phyloP scores from a whole-genome alignment of 2,113 vertebrate species.

The Collichthys lucidus region DNA sequence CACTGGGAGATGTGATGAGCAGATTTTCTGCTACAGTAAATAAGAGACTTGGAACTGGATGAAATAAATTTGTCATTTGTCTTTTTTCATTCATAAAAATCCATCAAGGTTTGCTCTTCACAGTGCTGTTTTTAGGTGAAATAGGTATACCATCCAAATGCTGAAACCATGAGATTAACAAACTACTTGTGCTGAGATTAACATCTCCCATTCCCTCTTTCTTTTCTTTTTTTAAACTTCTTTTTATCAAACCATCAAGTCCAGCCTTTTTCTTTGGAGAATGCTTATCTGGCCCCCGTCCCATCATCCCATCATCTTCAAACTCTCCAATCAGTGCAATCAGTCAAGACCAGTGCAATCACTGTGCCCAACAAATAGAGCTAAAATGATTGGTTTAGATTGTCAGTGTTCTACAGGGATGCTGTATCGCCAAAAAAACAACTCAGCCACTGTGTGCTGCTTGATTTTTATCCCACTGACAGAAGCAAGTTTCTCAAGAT shows the following conservation, averaged over 20 bases:
- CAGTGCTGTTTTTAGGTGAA: not conserved
- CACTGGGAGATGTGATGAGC: not conserved
- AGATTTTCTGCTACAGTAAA: conserved; percentile 1
- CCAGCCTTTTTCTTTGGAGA: conserved; percentile 14
- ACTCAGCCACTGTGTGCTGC: not conserved
- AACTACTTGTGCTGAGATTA: conserved; percentile 26
- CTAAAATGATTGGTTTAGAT: conserved; percentile 60
- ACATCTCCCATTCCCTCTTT: not conserved
- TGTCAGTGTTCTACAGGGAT: conserved; percentile 40
- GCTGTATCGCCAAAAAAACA: conserved; percentile 19
- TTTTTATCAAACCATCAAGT: not conserved
- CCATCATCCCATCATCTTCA: conserved; percentile 50
- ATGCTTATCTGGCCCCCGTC: conserved; percentile 35
- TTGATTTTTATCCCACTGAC: conserved; percentile 40
- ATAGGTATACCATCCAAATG: not conserved
- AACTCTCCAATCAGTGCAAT: conserved; percentile 72
- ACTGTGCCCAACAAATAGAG: conserved; percentile 54
- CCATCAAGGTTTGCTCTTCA: not conserved
- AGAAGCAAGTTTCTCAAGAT: conserved; percentile 17
- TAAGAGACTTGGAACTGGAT: not conserved
- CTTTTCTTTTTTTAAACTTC: not conserved
- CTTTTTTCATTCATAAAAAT: not conserved
- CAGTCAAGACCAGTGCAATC: conserved; percentile 71
- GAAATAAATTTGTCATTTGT: not conserved
- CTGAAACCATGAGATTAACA: conserved; percentile 14